These are phyloP conservation scores for Drosophila varians DNA, from an alignment of 1,140 invertebrate genomes.

Conservation along the genomic window DNA sequence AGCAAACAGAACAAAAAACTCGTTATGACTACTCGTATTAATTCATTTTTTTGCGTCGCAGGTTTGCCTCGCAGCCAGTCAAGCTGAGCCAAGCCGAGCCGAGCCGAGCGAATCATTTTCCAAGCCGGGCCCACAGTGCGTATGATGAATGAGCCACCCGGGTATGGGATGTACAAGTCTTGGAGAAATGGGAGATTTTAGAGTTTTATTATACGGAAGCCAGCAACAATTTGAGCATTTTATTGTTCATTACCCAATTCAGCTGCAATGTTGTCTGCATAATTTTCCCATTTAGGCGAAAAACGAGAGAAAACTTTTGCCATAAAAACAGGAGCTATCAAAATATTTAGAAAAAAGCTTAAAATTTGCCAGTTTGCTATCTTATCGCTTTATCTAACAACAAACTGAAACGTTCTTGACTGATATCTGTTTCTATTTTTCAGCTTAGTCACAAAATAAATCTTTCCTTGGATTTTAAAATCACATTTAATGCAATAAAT, in stretches of 20 bases:
- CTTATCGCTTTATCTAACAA: conserved; percentile 23
- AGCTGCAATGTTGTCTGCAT: conserved; percentile 51
- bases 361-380: conserved; percentile 8
- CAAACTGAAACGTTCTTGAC: conserved; percentile 2
- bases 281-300: conserved; percentile 41
- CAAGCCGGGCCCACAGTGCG: conserved; percentile 35
- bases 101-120: too few species aligned
- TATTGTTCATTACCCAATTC: conserved; percentile 39
- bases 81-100: conserved; percentile 22
- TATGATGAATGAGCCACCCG: conserved; percentile 39
- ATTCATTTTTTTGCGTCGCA: conserved; percentile 62
- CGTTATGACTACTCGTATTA: conserved; percentile 19
- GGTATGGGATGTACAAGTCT: neutral
- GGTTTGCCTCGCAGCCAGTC: conserved; percentile 28
- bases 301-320: conserved; percentile 49
- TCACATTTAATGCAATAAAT: too few species aligned
- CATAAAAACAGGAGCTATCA: conserved; percentile 30
- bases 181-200: conserved; percentile 21
- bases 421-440: neutral
- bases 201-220: conserved; percentile 56
- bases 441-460: too few species aligned
- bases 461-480: too few species aligned
- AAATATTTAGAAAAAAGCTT: conserved; percentile 1
- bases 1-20: conserved; percentile 39
- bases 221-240: conserved; percentile 33